Percentiles rank a stretch among this genome's conserved stretches.
Conservation (phyloP, 2,797 vertebrate genomes). For the Oreochromis grahami region DNA sequence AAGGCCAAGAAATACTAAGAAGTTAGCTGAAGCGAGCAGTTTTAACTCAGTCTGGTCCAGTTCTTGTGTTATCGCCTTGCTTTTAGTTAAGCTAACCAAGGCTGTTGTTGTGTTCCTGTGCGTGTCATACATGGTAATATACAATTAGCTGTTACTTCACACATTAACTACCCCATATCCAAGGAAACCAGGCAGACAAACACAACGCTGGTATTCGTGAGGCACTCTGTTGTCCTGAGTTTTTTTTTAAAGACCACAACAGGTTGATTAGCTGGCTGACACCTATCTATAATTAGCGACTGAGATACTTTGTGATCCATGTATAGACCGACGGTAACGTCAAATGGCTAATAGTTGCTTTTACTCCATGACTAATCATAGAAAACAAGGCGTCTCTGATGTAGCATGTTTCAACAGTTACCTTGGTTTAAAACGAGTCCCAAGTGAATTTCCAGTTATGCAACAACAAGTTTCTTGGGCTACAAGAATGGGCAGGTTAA, state of each 20-base stretch:
- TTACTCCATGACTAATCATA: background rate
- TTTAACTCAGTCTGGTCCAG: background rate
- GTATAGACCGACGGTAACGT: background rate
- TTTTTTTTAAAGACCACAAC: background rate
- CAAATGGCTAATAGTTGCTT: background rate
- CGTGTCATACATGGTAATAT: background rate
- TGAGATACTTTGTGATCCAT: background rate
- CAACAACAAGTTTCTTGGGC: background rate
- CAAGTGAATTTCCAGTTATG: background rate
- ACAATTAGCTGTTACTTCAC: background rate
- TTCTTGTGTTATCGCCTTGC: background rate
- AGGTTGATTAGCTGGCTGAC: background rate
- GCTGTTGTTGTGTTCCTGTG: background rate
- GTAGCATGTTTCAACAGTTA: background rate
- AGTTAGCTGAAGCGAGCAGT: accelerated
- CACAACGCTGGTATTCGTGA: background rate
- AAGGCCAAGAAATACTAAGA: background rate
- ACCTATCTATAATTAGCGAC: background rate
- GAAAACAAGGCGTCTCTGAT: background rate
- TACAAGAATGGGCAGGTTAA: background rate
- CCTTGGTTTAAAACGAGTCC: background rate
- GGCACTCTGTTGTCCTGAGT: background rate
- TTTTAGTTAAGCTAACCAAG: background rate
- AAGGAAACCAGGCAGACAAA: background rate
- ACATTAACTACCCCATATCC: background rate